Percentiles rank a stretch among this genome's conserved stretches.
phyloP scores from a whole-genome alignment of 1,140 invertebrate genomes.

The Pachypsylla venusta region DNA sequence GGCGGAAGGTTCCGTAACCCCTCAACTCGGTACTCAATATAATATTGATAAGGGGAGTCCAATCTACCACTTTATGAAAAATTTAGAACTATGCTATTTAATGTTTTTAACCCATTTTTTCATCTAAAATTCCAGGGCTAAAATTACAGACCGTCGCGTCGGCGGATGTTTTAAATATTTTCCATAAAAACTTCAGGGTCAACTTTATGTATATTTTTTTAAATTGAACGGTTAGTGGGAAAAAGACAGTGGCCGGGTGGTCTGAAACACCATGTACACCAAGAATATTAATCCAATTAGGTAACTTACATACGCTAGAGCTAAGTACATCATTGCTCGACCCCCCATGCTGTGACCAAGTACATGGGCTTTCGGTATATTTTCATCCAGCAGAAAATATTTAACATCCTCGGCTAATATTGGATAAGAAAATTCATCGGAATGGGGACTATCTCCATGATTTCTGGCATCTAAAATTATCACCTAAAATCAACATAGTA shows the following conservation, averaged over 20 bases:
- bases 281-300: not conserved
- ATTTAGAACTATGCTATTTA: too few relatives aligned
- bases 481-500: slow-evolving; percentile 35
- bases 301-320: slow-evolving; percentile 35
- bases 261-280: not conserved
- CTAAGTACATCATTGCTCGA: slow-evolving; percentile 60
- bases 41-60: too few relatives aligned
- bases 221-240: not conserved
- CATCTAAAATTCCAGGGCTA: too few relatives aligned
- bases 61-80: too few relatives aligned
- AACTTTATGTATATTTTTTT: too few relatives aligned
- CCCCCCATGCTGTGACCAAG: slow-evolving; percentile 89
- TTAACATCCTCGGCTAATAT: slow-evolving; percentile 57
- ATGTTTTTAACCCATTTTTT: too few relatives aligned
- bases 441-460: slow-evolving; percentile 79
- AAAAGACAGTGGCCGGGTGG: not conserved
- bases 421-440: slow-evolving; percentile 48
- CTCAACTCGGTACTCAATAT: too few relatives aligned
- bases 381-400: slow-evolving; percentile 42
- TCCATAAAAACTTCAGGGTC: too few relatives aligned
- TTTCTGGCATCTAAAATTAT: slow-evolving; percentile 73
- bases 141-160: too few relatives aligned
- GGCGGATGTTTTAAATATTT: too few relatives aligned
- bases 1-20: too few relatives aligned
- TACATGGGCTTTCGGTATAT: slow-evolving; percentile 44